These are phyloP conservation scores for Calliphora vicina DNA, from an alignment of 1,140 invertebrate species.

Conservation along the genomic window DNA sequence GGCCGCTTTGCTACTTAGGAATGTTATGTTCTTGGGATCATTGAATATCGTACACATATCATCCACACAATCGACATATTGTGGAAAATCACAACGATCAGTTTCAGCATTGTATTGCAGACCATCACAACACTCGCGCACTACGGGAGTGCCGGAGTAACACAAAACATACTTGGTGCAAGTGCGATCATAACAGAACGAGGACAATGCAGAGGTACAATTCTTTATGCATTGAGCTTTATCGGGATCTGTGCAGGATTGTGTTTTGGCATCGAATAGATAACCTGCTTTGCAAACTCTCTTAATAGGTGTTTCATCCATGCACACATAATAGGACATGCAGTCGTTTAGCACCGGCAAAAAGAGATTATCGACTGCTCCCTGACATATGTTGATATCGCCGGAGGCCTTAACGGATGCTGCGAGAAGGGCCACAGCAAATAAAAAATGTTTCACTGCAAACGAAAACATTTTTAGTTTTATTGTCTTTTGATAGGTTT, in stretches of 20 bases:
- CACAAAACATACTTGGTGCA: slow-evolving; percentile 58
- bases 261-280: slow-evolving; percentile 49
- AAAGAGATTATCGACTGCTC: slow-evolving; percentile 49
- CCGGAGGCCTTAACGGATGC: background rate
- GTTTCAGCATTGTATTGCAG: slow-evolving; percentile 54
- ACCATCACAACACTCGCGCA: slow-evolving; percentile 49
- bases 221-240: slow-evolving; percentile 47
- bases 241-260: slow-evolving; percentile 45
- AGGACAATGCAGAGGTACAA: slow-evolving; percentile 46
- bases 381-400: slow-evolving; percentile 50
- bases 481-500: no score
- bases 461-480: background rate
- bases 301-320: slow-evolving; percentile 43
- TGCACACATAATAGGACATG: slow-evolving; percentile 51
- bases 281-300: slow-evolving; percentile 38
- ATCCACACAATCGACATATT: slow-evolving; percentile 56
- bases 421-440: slow-evolving; percentile 32
- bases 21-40: slow-evolving; percentile 48
- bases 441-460: slow-evolving; percentile 45
- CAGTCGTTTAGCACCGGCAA: slow-evolving; percentile 50
- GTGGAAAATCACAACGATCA: slow-evolving; percentile 57
- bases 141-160: slow-evolving; percentile 44
- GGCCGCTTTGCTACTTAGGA: slow-evolving; percentile 48
- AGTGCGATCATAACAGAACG: slow-evolving; percentile 55
- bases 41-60: slow-evolving; percentile 52